These are phyloP conservation scores for Hyperoplus immaculatus DNA, from an alignment of 2,797 vertebrate genomes.

Conservation along the genomic window DNA sequence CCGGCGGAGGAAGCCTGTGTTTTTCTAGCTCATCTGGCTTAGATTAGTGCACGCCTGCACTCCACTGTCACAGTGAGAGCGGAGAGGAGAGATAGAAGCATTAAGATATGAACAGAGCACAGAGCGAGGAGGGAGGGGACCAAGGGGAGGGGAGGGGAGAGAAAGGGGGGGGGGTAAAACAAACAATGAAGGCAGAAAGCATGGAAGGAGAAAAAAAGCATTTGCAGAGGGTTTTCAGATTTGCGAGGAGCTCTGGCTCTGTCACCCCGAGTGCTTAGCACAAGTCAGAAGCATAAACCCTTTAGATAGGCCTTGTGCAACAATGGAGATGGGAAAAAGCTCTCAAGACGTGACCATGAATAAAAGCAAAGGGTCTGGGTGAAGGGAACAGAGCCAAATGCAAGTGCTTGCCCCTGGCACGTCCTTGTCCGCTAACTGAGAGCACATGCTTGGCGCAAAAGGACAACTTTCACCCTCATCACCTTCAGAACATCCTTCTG, in stretches of 20 bases:
- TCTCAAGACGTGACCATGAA: conserved; percentile 50
- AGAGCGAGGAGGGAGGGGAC: conserved; percentile 29
- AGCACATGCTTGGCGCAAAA: conserved; percentile 44
- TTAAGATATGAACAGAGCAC: conserved; percentile 54
- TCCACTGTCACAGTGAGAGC: conserved; percentile 73
- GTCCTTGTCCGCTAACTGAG: conserved; percentile 52
- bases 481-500: conserved; percentile 60
- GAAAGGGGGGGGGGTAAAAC: not conserved
- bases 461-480: conserved; percentile 52
- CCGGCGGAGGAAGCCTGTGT: conserved; percentile 68
- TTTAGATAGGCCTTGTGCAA: conserved; percentile 64
- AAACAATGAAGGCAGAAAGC: conserved; percentile 54
- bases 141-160: not conserved
- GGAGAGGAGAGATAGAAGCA: conserved; percentile 68
- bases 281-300: conserved; percentile 67
- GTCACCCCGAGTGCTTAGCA: conserved; percentile 59
- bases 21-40: conserved; percentile 85
- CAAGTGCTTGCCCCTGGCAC: conserved; percentile 32
- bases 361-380: conserved; percentile 27
- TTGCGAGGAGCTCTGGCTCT: conserved; percentile 67
- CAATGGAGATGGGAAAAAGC: conserved; percentile 51
- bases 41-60: conserved; percentile 76
- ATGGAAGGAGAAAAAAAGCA: conserved; percentile 29
- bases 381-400: conserved; percentile 48
- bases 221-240: conserved; percentile 61